Evolutionary conservation across 2,113 vertebrate genomes (phyloP).

Genomic region (Plectropomus leopardus): DNA sequence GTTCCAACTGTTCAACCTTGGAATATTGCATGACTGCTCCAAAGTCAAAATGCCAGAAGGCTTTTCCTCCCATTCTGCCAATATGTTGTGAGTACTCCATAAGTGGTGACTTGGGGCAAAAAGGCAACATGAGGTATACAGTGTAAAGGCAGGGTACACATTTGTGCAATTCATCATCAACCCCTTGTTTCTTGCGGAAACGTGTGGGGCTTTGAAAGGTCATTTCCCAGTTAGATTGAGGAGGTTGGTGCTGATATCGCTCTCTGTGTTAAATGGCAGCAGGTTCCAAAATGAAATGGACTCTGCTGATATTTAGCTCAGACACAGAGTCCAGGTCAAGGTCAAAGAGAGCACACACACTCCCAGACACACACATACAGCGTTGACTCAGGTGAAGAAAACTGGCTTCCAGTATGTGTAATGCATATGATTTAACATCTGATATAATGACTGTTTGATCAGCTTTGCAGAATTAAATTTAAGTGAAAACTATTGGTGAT

Average conservation of each 20-base stretch:
- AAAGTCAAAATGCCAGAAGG: neutral
- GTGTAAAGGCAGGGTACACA: neutral
- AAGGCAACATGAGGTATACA: conserved; percentile 5
- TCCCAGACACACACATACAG: neutral
- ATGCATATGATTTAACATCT: neutral
- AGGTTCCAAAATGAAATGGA: conserved; percentile 26
- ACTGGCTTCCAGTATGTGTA: neutral
- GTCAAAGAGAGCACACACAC: conserved; percentile 17
- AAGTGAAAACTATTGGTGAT: conserved; percentile 16
- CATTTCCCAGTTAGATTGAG: conserved; percentile 47
- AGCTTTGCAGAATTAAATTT: neutral
- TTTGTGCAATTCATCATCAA: conserved; percentile 38
- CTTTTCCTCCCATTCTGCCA: neutral
- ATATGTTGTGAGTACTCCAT: neutral
- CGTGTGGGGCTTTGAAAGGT: conserved; percentile 55
- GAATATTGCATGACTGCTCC: neutral
- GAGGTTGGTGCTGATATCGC: conserved; percentile 34
- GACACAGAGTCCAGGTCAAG: conserved; percentile 42
- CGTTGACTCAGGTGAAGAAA: neutral
- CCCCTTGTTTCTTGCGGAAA: conserved; percentile 38
- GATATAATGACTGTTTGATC: conserved; percentile 22
- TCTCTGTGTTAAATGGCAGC: conserved; percentile 50
- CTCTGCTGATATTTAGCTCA: conserved; percentile 51
- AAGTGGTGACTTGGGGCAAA: conserved; percentile 40
- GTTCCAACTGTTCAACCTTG: neutral